Conservation (phyloP, 2,113 vertebrate species). For the Isichthys henryi region DNA sequence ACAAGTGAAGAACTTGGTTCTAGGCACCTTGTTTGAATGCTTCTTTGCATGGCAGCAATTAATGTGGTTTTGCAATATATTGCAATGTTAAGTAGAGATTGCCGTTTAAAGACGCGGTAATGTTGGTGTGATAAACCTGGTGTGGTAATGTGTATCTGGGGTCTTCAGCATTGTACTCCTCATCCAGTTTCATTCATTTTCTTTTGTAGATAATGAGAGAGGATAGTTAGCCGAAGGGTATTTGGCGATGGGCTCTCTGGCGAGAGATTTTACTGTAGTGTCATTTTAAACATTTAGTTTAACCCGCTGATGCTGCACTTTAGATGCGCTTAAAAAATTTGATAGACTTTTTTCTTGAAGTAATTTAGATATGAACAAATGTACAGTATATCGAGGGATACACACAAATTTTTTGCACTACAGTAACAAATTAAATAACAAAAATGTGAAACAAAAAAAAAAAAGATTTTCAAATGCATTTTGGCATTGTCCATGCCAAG, state of each 20-base stretch:
- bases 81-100: background rate
- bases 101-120: background rate
- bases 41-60: background rate
- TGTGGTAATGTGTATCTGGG: background rate
- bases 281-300: background rate
- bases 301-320: background rate
- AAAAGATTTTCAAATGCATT: background rate
- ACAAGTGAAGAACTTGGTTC: background rate
- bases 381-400: background rate
- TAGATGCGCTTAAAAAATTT: background rate
- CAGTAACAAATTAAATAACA: background rate
- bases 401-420: background rate
- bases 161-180: background rate
- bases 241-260: background rate
- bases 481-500: background rate
- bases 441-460: background rate
- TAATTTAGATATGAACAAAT: background rate
- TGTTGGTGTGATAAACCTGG: too few relatives aligned
- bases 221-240: background rate
- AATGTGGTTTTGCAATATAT: background rate
- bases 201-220: background rate
- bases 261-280: background rate
- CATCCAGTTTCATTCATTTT: background rate
- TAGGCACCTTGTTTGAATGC: background rate
- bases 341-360: background rate